A percentile compares a stretch with the other conserved stretches of the same genome.
Conservation (phyloP, 1,140 invertebrate genomes). For the Papilio machaon region DNA sequence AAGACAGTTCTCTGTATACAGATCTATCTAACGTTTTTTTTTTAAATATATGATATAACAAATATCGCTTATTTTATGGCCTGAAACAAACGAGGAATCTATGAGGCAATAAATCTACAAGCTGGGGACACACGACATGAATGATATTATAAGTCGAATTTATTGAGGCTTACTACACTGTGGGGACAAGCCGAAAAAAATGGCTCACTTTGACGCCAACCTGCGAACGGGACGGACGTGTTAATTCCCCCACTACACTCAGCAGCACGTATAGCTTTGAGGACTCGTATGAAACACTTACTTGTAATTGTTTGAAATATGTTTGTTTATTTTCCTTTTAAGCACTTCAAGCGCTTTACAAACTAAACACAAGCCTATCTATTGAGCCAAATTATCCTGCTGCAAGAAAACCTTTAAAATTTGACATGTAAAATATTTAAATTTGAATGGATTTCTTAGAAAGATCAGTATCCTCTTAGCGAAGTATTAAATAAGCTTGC, state of each 20-base stretch:
- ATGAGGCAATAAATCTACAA: slow-evolving; percentile 69
- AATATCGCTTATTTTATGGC: slow-evolving; percentile 48
- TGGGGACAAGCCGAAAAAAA: slow-evolving; percentile 15
- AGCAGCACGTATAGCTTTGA: slow-evolving; percentile 1
- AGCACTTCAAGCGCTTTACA: not conserved
- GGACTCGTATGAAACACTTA: not conserved
- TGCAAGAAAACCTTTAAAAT: no score
- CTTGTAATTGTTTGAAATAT: not conserved
- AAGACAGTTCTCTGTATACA: no score
- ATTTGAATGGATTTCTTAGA: no score
- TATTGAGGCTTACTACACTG: slow-evolving; percentile 60
- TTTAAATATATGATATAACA: not conserved
- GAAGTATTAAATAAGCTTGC: no score
- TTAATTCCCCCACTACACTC: not conserved
- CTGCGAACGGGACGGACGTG: not conserved
- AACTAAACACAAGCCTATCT: not conserved
- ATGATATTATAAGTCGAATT: slow-evolving; percentile 69
- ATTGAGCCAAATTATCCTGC: not conserved
- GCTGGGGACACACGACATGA: slow-evolving; percentile 66
- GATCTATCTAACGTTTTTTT: no score
- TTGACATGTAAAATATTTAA: no score
- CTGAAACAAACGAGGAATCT: slow-evolving; percentile 62
- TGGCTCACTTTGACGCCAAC: slow-evolving; percentile 26
- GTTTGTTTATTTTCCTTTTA: not conserved
- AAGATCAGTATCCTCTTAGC: no score